Evolutionary conservation across 2,113 vertebrate genomes (phyloP).

Genomic region (Corythaeola cristata): DNA sequence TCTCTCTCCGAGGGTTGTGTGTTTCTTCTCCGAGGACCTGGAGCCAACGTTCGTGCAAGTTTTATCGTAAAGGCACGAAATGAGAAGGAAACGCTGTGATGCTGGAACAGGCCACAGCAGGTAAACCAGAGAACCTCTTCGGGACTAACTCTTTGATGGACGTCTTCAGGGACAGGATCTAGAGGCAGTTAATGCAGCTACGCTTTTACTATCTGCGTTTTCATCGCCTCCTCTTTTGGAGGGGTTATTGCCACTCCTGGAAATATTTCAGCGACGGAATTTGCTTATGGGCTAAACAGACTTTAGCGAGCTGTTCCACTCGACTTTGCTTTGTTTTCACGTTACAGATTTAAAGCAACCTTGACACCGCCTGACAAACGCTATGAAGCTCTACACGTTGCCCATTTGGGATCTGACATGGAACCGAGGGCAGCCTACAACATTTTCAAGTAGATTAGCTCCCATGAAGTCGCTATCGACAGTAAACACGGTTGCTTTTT

Average conservation of each 20-base stretch:
- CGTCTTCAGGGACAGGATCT: constrained; percentile 45
- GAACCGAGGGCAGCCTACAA: neutral
- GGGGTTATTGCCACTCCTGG: constrained; percentile 75
- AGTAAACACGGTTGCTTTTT: neutral
- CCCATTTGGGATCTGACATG: constrained; percentile 57
- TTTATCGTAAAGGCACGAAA: neutral
- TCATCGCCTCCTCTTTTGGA: constrained; percentile 72
- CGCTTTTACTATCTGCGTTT: constrained; percentile 28
- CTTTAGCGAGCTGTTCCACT: constrained; percentile 58
- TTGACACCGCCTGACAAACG: constrained; percentile 67
- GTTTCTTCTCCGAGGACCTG: neutral
- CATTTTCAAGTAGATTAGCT: neutral
- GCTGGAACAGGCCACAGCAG: constrained; percentile 58
- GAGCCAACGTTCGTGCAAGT: neutral
- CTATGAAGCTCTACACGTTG: constrained; percentile 50
- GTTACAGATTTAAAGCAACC: constrained; percentile 78
- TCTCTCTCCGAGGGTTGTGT: neutral
- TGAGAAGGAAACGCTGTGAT: neutral
- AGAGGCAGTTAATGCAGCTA: constrained; percentile 5
- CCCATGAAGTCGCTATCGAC: neutral
- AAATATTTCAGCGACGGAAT: constrained; percentile 81
- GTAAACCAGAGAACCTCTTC: constrained; percentile 37
- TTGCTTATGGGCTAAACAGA: constrained; percentile 77
- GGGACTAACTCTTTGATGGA: constrained; percentile 43
- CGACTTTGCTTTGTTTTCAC: constrained; percentile 78